These are phyloP conservation scores for Tetraodon nigroviridis DNA, from an alignment of 2,113 vertebrate species.

Conservation along the genomic window DNA sequence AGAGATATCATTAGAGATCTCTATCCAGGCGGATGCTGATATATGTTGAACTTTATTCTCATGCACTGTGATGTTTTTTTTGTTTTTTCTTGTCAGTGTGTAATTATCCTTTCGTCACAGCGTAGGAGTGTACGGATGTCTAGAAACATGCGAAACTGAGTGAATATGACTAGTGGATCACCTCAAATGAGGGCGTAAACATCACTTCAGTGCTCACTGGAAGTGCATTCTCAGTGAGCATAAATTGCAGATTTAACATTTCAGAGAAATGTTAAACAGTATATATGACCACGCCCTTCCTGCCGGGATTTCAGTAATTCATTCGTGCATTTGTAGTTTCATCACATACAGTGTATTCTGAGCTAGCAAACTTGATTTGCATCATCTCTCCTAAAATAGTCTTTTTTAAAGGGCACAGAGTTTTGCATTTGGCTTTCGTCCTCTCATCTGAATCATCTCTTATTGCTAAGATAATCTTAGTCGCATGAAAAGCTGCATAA, in stretches of 20 bases:
- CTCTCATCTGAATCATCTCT: not conserved
- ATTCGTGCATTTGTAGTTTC: constrained; percentile 4
- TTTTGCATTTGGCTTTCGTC: not conserved
- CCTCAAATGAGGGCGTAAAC: too few relatives aligned
- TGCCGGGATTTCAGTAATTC: constrained; percentile 6
- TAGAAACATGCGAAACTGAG: constrained; percentile 19
- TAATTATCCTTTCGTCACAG: constrained; percentile 19
- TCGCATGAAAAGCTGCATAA: not conserved
- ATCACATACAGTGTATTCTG: not conserved
- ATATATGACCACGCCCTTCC: constrained; percentile 8
- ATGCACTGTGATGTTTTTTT: constrained; percentile 5
- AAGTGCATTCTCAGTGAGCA: constrained; percentile 1
- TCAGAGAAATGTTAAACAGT: not conserved
- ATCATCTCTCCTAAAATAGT: not conserved
- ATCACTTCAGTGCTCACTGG: too few relatives aligned
- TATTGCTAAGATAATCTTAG: not conserved
- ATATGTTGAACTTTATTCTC: constrained; percentile 10
- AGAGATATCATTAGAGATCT: constrained; percentile 60
- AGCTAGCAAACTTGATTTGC: constrained; percentile 10
- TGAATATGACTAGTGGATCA: constrained; percentile 9
- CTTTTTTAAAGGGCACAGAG: not conserved
- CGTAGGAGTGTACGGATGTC: constrained; percentile 12
- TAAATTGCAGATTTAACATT: not conserved
- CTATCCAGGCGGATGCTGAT: constrained; percentile 25
- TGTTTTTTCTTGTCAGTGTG: constrained; percentile 5